phyloP scores from a whole-genome alignment of 2,113 vertebrate genomes.

The Eptesicus fuscus region DNA sequence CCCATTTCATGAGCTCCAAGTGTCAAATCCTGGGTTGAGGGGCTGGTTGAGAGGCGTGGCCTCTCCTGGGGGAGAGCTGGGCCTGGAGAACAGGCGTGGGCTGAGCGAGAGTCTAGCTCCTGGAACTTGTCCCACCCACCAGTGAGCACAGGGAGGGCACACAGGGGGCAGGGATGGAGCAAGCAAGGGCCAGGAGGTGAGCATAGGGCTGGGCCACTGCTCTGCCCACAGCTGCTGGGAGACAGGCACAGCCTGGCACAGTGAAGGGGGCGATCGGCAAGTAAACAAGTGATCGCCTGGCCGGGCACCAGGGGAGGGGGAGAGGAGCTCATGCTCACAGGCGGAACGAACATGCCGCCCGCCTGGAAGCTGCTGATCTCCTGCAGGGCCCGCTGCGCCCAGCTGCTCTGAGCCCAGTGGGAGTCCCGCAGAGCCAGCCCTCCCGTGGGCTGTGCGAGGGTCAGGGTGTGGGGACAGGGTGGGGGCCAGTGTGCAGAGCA shows the following conservation, averaged over 20 bases:
- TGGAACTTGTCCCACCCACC: background rate
- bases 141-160: background rate
- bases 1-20: background rate
- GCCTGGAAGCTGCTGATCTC: constrained; percentile 54
- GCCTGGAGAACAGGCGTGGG: too few species aligned
- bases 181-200: background rate
- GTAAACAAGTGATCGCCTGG: background rate
- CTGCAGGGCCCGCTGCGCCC: background rate
- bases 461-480: background rate
- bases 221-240: constrained; percentile 12
- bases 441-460: background rate
- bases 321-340: background rate
- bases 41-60: background rate
- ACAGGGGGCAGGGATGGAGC: background rate
- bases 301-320: constrained; percentile 23
- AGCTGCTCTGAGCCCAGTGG: constrained; percentile 51
- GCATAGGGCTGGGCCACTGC: background rate
- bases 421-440: background rate
- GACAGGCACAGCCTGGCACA: constrained; percentile 29
- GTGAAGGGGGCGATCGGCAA: background rate
- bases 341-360: constrained; percentile 42
- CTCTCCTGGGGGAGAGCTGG: background rate
- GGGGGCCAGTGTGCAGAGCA: background rate
- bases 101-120: background rate
- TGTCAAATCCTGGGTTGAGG: background rate